A percentile compares a stretch with the other conserved stretches of the same genome.
Evolutionary conservation across 2,888 invertebrate genomes (phyloP).

Genomic region (Petrolisthes manimaculis): DNA sequence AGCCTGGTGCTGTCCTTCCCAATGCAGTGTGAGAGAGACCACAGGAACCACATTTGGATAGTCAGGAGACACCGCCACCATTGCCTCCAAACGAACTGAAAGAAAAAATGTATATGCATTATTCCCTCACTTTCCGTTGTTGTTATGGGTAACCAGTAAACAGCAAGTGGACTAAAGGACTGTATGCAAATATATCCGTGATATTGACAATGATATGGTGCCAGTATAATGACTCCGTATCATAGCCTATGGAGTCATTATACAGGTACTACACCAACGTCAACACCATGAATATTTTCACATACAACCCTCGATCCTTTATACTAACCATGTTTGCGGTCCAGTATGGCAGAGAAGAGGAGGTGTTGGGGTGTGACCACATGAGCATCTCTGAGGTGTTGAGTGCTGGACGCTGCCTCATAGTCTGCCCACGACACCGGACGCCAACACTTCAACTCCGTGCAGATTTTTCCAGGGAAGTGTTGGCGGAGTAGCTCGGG

Average conservation of each 20-base stretch:
- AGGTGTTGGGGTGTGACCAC: constrained; percentile 77
- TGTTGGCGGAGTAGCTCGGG: constrained; percentile 51
- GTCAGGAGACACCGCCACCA: constrained; percentile 83
- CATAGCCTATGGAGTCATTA: too few relatives aligned
- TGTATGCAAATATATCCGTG: too few relatives aligned
- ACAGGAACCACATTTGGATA: constrained; percentile 85
- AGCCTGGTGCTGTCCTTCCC: constrained; percentile 79
- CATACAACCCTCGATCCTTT: too few relatives aligned
- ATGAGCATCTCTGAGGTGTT: constrained; percentile 74
- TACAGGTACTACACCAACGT: too few relatives aligned
- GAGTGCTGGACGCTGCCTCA: constrained; percentile 71
- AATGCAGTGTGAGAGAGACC: constrained; percentile 81
- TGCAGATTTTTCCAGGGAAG: constrained; percentile 66
- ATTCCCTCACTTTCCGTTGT: too few relatives aligned
- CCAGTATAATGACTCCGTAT: background rate
- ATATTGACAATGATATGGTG: too few relatives aligned
- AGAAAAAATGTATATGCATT: too few relatives aligned
- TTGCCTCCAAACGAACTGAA: constrained; percentile 80
- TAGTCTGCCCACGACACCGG: constrained; percentile 79
- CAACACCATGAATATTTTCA: too few relatives aligned
- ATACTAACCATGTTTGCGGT: constrained; percentile 79
- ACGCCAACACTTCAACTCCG: constrained; percentile 79
- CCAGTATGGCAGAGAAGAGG: constrained; percentile 83
- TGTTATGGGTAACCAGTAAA: too few relatives aligned
- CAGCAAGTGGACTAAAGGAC: too few relatives aligned